phyloP scores from a whole-genome alignment of 2,888 invertebrate genomes.

The Rhagonycha fulva region DNA sequence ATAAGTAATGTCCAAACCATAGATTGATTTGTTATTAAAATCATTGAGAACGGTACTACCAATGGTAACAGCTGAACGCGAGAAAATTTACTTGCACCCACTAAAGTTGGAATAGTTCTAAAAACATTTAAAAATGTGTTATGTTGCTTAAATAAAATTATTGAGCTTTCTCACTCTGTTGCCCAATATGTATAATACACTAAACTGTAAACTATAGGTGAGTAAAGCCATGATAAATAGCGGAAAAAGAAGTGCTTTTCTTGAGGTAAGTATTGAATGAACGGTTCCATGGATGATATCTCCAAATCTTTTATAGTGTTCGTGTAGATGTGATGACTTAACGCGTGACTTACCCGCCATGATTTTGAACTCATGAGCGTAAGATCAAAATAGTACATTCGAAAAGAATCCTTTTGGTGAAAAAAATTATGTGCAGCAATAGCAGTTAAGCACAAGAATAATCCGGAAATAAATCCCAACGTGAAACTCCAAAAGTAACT shows the following conservation, averaged over 20 bases:
- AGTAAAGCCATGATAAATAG: constrained; percentile 29
- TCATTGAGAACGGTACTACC: constrained; percentile 31
- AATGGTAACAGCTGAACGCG: constrained; percentile 34
- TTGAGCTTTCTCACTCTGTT: constrained; percentile 21
- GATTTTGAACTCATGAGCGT: constrained; percentile 67
- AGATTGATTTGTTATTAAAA: constrained; percentile 32
- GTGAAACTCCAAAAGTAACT: constrained; percentile 50
- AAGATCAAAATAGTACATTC: constrained; percentile 75
- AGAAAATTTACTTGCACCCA: neutral
- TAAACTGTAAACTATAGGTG: constrained; percentile 27
- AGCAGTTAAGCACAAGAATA: constrained; percentile 61
- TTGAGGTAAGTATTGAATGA: constrained; percentile 64
- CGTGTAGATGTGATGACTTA: constrained; percentile 79
- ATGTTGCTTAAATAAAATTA: neutral
- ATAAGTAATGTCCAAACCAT: constrained; percentile 50
- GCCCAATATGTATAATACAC: constrained; percentile 25
- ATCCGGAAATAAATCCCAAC: constrained; percentile 59
- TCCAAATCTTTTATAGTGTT: constrained; percentile 78
- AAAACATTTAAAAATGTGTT: neutral
- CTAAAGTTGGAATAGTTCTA: neutral
- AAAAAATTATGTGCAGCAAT: constrained; percentile 73
- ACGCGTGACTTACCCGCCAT: constrained; percentile 74
- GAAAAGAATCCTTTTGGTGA: constrained; percentile 71
- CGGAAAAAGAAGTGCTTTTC: constrained; percentile 50
- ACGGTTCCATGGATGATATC: constrained; percentile 69